Conservation (phyloP, 2,113 vertebrate species). For the Phaetusa simplex region DNA sequence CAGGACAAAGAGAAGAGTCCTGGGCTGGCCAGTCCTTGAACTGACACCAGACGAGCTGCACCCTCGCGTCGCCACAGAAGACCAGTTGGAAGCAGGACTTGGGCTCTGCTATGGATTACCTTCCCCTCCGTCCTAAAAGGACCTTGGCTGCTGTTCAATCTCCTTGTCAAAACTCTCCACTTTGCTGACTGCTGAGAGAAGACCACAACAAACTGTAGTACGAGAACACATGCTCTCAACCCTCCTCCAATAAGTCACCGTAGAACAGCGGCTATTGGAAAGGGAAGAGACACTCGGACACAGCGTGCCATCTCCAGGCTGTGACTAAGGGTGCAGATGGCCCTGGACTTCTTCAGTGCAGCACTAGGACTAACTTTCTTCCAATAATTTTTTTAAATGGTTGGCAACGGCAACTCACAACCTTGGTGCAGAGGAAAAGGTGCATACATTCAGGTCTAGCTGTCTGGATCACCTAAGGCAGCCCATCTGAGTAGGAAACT, state of each 20-base stretch:
- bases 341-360: not conserved
- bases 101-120: not conserved
- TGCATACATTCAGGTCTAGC: not conserved
- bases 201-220: not conserved
- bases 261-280: not conserved
- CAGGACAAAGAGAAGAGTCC: not conserved
- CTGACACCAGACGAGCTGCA: not conserved
- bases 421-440: not conserved
- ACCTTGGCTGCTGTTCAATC: not conserved
- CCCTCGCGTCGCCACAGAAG: not conserved
- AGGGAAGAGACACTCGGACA: not conserved
- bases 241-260: not conserved
- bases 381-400: not conserved
- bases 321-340: not conserved
- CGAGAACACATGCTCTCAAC: not conserved
- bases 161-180: not conserved
- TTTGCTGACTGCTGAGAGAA: not conserved
- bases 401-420: not conserved
- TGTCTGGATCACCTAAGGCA: not conserved
- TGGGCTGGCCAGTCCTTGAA: not conserved
- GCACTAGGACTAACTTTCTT: not conserved
- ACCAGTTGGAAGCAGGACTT: not conserved
- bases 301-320: not conserved
- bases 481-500: not conserved
- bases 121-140: not conserved